These are phyloP conservation scores for Melipona bicolor DNA, from an alignment of 2,888 invertebrate species.

Conservation along the genomic window DNA sequence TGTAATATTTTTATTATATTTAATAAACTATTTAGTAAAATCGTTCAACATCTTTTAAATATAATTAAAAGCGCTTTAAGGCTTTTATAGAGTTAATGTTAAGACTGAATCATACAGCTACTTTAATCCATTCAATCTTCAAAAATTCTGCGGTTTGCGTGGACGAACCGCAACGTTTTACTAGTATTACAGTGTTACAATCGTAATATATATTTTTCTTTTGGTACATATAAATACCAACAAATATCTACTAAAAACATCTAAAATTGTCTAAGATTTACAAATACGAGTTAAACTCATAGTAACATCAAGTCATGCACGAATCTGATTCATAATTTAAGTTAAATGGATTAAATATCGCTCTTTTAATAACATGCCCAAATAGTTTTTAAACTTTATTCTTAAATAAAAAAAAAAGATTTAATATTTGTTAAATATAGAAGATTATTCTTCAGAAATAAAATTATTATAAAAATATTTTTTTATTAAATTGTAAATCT, in stretches of 20 bases:
- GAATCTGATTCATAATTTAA: no score
- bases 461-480: neutral
- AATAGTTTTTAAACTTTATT: neutral
- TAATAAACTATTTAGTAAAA: conserved; percentile 13
- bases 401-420: neutral
- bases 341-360: neutral
- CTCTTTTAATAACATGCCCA: neutral
- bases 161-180: no score
- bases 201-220: no score
- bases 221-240: no score
- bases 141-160: no score
- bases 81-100: conserved; percentile 5
- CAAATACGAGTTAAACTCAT: no score
- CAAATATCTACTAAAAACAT: no score
- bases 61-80: neutral
- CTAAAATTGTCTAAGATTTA: no score
- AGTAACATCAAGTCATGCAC: no score
- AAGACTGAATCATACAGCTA: conserved; percentile 13
- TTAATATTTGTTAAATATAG: neutral
- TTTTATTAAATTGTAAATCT: neutral
- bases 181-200: no score
- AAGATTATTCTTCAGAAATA: neutral
- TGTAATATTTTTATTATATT: conserved; percentile 9
- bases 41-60: neutral
- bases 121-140: no score